These are phyloP conservation scores for Griposia aprilina DNA, from an alignment of 2,888 invertebrate species.

Conservation along the genomic window DNA sequence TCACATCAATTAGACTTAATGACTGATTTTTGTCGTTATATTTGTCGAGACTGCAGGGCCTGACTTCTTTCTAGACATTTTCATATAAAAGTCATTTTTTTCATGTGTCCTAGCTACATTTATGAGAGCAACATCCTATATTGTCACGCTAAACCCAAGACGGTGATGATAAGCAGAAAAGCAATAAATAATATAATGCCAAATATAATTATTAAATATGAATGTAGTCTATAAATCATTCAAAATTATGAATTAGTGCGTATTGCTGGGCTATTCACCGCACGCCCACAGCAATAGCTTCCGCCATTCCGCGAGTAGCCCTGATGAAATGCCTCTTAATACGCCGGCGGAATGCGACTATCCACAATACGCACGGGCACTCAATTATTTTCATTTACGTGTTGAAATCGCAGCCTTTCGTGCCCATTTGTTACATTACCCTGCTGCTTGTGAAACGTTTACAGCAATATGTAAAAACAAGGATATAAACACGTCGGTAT, in stretches of 20 bases:
- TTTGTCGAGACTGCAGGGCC: too few species aligned
- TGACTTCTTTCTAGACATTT: not conserved
- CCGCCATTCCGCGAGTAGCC: slow-evolving; percentile 53
- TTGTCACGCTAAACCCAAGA: not conserved
- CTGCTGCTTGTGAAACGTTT: slow-evolving; percentile 54
- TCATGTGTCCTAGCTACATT: not conserved
- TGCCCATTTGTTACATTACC: slow-evolving; percentile 52
- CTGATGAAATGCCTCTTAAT: slow-evolving; percentile 67
- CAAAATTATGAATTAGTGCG: slow-evolving; percentile 54
- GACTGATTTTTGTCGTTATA: too few species aligned
- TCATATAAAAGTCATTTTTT: not conserved
- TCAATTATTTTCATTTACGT: slow-evolving; percentile 66
- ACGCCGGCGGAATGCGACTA: slow-evolving; percentile 67
- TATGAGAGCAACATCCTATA: too few species aligned
- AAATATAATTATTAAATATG: slow-evolving; percentile 14
- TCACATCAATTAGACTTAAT: too few species aligned
- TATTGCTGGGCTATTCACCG: slow-evolving; percentile 50
- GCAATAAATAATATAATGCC: slow-evolving; percentile 18
- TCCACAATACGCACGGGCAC: slow-evolving; percentile 63
- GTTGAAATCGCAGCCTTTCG: slow-evolving; percentile 65
- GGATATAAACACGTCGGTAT: slow-evolving; percentile 50
- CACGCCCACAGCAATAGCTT: slow-evolving; percentile 65
- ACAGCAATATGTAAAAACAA: slow-evolving; percentile 60
- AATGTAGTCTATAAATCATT: slow-evolving; percentile 49
- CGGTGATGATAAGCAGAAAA: not conserved